A percentile compares a stretch with the other conserved stretches of the same genome.
These are phyloP conservation scores for Phylloscopus trochiloides DNA, from an alignment of 2,113 vertebrate genomes.

Conservation along the genomic window DNA sequence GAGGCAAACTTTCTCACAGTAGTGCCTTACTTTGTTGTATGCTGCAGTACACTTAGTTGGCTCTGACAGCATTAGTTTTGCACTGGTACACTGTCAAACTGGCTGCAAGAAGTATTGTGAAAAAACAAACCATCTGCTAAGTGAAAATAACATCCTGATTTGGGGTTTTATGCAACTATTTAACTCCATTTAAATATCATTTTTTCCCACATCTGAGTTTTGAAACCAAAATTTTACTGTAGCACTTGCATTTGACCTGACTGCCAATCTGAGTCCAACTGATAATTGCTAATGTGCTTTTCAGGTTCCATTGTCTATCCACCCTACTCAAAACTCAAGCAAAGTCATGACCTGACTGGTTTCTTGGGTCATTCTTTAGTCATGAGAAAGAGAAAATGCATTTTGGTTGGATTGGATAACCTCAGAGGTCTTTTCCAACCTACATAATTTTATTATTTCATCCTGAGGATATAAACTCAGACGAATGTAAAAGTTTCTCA, in stretches of 20 bases:
- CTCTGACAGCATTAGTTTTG: slow-evolving; percentile 57
- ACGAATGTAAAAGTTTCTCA: background rate
- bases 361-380: background rate
- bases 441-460: background rate
- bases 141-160: background rate
- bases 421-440: background rate
- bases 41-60: background rate
- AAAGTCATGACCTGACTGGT: background rate
- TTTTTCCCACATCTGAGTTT: background rate
- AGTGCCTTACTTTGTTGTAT: slow-evolving; percentile 29
- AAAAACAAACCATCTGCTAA: background rate
- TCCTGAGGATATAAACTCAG: background rate
- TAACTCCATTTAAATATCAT: background rate
- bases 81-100: slow-evolving; percentile 32
- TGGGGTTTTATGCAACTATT: background rate
- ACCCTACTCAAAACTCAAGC: background rate
- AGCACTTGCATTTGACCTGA: background rate
- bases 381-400: background rate
- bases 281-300: background rate
- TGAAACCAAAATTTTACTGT: background rate
- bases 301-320: background rate
- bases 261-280: background rate
- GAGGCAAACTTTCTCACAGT: slow-evolving; percentile 50
- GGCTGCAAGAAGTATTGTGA: background rate
- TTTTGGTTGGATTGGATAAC: background rate